phyloP scores from a whole-genome alignment of 2,888 invertebrate genomes.

The Agonopterix heracliana region DNA sequence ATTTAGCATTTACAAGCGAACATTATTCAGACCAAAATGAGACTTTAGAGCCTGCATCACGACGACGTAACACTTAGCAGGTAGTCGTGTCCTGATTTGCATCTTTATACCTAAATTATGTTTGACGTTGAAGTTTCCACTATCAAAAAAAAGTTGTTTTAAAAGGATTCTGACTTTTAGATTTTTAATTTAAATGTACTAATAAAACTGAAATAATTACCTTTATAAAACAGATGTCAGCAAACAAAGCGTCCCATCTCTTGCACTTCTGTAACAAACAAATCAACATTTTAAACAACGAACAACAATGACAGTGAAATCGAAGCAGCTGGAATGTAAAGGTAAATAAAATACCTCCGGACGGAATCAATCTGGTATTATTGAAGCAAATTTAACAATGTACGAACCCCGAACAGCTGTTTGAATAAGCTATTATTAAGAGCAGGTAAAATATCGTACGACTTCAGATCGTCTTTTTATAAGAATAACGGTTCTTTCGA shows the following conservation, averaged over 20 bases:
- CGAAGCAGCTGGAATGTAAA: not conserved
- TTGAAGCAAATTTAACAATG: conserved; percentile 38
- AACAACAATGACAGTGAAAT: conserved; percentile 5
- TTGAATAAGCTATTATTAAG: conserved; percentile 43
- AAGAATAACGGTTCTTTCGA: conserved; percentile 14
- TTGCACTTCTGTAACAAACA: conserved; percentile 67
- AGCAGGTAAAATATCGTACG: conserved; percentile 56
- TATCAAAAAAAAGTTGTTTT: too few relatives aligned
- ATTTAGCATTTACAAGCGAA: too few relatives aligned
- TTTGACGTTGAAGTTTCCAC: too few relatives aligned
- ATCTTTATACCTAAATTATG: too few relatives aligned
- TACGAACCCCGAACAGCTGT: conserved; percentile 54
- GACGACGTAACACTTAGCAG: too few relatives aligned
- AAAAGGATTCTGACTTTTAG: too few relatives aligned
- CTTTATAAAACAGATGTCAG: conserved; percentile 46
- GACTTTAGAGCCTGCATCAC: too few relatives aligned
- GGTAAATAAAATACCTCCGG: conserved; percentile 22
- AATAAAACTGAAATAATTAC: conserved; percentile 23
- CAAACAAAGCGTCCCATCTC: conserved; percentile 55
- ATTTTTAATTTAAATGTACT: too few relatives aligned
- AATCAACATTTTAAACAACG: conserved; percentile 3
- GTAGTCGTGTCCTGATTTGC: too few relatives aligned
- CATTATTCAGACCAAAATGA: too few relatives aligned
- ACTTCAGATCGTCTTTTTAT: conserved; percentile 26
- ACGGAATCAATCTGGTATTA: conserved; percentile 23